phyloP scores from a whole-genome alignment of 1,140 invertebrate species.

The Hycleus phaleratus region DNA sequence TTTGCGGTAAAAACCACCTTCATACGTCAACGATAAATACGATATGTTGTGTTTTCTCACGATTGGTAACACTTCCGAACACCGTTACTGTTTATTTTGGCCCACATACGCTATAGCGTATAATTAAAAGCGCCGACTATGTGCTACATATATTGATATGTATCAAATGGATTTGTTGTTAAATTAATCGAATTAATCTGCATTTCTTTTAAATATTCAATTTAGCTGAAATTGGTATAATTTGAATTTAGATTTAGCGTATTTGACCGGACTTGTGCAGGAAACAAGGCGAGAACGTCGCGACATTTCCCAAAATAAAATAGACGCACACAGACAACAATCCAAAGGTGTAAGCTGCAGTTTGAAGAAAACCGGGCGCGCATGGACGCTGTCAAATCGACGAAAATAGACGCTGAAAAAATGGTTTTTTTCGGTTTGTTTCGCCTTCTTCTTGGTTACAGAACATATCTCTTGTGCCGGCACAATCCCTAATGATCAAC shows the following conservation, averaged over 20 bases:
- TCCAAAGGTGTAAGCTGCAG: neutral
- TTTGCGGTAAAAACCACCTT: neutral
- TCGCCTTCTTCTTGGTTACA: too few relatives aligned
- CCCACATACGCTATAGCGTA: neutral
- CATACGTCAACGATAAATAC: neutral
- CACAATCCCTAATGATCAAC: conserved; percentile 10
- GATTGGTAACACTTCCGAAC: conserved; percentile 8
- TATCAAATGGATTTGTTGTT: too few relatives aligned
- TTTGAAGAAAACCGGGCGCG: neutral
- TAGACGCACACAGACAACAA: neutral
- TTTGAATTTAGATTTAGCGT: too few relatives aligned
- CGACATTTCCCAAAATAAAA: conserved; percentile 4
- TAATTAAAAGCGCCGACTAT: conserved; percentile 1
- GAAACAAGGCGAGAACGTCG: neutral
- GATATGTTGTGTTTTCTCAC: conserved; percentile 6
- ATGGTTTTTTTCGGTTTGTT: neutral
- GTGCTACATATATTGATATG: too few relatives aligned
- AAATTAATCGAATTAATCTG: too few relatives aligned
- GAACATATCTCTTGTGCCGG: too few relatives aligned
- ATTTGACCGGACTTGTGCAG: neutral
- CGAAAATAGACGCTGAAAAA: conserved; percentile 5
- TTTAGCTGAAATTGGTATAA: too few relatives aligned
- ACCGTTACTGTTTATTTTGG: conserved; percentile 9
- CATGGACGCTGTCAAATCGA: conserved; percentile 9
- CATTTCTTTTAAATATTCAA: too few relatives aligned